Base-by-base conservation (phyloP, 1,140 invertebrate genomes). In the Atta cephalotes region DNA sequence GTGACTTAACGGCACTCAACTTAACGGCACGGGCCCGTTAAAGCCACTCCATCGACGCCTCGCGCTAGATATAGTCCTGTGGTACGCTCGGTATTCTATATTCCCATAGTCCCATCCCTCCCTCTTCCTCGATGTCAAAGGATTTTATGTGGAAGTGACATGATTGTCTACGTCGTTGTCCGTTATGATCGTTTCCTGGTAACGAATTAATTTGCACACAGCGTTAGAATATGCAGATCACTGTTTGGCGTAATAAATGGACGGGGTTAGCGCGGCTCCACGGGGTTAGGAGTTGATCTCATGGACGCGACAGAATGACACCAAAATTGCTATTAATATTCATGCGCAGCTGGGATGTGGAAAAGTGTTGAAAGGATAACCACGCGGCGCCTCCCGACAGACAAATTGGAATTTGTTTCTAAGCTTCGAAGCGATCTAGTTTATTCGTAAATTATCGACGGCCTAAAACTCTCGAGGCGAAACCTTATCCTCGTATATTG, bases 1-100 rank as follows among this genome's bases (percentile, higher is more conserved):
- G 85, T 87, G 90, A 91, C 89, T 90, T 87, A 85, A 89, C 87
- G 87, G 71, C 87, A 86, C 88, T 89, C 49, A 60, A 89, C 89
- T 90, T 80, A 82, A 87, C 74, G 80, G 31, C 65, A 85, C 63
- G 76, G 60, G 66, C 49, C 66, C 74, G 81, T 89, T 87, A 90
- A 88, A 72, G 76, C 66, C 63, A 49, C 53, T 70, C 85, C 65
- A 70, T 71, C 76, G 85, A 80, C 88, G 85, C 51, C 88, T 81
- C 60, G 76, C 53, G 72, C 70, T 65, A 62, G 56, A 60, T 49
- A 72, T 80, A 66, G 60, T 21, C 4, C 6, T 6, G 60, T 6
- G 31, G 16, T 49, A 65, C 58, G 35, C 35, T 63, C 21, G 21
- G 28, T 49, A 45, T 21, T 12, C 12, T 14, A 0, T 39, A 12